These are phyloP conservation scores for Xiphias gladius DNA, from an alignment of 2,113 vertebrate genomes.

Conservation along the genomic window DNA sequence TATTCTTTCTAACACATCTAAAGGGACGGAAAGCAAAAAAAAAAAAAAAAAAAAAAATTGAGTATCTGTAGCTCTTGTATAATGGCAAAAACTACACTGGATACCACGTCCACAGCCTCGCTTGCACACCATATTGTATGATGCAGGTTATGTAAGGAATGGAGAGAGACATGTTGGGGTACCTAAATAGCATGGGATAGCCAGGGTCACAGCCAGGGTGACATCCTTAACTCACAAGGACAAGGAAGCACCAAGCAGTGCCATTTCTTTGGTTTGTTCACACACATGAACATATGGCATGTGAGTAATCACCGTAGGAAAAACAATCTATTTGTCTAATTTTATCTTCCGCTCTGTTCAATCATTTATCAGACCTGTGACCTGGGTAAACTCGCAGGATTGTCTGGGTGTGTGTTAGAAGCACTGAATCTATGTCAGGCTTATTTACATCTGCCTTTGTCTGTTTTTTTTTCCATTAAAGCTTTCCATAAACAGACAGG, in stretches of 20 bases:
- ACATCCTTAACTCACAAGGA: constrained; percentile 58
- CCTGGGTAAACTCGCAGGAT: constrained; percentile 28
- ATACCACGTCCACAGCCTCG: neutral
- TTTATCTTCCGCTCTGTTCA: neutral
- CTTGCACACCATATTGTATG: neutral
- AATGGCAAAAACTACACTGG: neutral
- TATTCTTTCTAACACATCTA: constrained; percentile 90
- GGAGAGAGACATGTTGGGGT: constrained; percentile 34
- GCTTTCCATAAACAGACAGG: constrained; percentile 55
- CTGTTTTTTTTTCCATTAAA: constrained; percentile 22
- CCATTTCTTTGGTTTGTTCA: constrained; percentile 21
- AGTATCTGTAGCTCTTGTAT: neutral
- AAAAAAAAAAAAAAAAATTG: neutral
- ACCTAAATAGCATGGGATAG: constrained; percentile 51
- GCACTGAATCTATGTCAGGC: constrained; percentile 31
- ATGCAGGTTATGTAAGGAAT: constrained; percentile 49
- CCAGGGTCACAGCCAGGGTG: constrained; percentile 31
- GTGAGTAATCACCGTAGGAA: neutral
- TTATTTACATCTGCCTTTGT: constrained; percentile 26
- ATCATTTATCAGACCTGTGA: constrained; percentile 7
- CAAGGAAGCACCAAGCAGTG: constrained; percentile 1
- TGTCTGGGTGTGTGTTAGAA: neutral
- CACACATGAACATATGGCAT: neutral
- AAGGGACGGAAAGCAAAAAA: constrained; percentile 35
- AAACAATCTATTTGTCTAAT: neutral